Evolutionary conservation across 2,888 invertebrate species (phyloP).

Genomic region (Tachystola acroxantha): DNA sequence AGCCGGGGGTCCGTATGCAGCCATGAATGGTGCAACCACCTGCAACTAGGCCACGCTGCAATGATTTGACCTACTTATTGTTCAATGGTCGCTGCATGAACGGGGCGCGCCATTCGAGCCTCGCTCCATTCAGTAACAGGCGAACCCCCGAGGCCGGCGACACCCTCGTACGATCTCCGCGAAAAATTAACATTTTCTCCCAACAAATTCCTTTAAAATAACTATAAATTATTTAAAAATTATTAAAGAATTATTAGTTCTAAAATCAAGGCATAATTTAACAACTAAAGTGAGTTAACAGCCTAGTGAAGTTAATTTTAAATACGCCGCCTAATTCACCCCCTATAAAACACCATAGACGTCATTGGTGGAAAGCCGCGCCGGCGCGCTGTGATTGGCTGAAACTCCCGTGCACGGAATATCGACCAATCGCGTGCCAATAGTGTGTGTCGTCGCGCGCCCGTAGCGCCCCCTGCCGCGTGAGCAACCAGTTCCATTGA

Average conservation of each 20-base stretch:
- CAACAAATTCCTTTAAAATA: conserved; percentile 2
- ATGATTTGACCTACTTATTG: conserved; percentile 76
- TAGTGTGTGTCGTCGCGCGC: conserved; percentile 43
- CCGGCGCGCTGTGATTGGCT: conserved; percentile 42
- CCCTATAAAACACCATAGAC: conserved; percentile 13
- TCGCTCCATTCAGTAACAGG: conserved; percentile 69
- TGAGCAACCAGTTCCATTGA: conserved; percentile 64
- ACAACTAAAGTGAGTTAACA: neutral
- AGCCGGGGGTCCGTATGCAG: conserved; percentile 48
- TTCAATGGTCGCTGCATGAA: conserved; percentile 72
- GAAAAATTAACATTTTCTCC: conserved; percentile 14
- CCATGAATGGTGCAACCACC: conserved; percentile 61
- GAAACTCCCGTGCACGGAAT: conserved; percentile 21
- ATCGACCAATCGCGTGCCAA: conserved; percentile 40
- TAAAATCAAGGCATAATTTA: no score
- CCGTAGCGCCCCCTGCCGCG: conserved; percentile 69
- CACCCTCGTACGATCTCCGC: conserved; percentile 53
- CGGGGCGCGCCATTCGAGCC: conserved; percentile 63
- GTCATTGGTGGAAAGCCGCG: conserved; percentile 39
- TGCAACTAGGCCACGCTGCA: conserved; percentile 61
- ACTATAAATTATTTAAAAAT: neutral
- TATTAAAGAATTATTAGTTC: neutral
- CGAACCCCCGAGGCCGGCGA: conserved; percentile 61
- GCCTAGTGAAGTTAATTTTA: conserved; percentile 28
- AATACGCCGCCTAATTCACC: conserved; percentile 41